Evolutionary conservation across 2,113 vertebrate species (phyloP).

Genomic region (Cochlearius cochlearius): DNA sequence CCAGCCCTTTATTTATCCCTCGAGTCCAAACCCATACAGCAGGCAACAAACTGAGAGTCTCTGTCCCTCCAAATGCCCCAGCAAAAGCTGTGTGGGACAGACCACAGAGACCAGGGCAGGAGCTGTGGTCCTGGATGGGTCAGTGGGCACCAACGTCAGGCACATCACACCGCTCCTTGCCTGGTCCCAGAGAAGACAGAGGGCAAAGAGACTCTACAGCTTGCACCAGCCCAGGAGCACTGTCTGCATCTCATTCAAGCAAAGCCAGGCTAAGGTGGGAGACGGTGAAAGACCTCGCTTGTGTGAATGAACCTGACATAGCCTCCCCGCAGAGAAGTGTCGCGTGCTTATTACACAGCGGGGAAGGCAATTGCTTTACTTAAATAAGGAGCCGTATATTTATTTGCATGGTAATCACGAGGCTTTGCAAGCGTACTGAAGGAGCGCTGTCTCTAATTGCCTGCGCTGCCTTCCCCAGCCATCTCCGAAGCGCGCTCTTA

Average conservation of each 20-base stretch:
- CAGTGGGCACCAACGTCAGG: neutral
- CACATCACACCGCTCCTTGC: neutral
- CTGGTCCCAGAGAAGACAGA: neutral
- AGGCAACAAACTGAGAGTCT: neutral
- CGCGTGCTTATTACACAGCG: neutral
- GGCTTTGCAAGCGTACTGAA: neutral
- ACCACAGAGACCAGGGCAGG: neutral
- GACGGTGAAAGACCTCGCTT: neutral
- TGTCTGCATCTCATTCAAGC: neutral
- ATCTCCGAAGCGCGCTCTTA: neutral
- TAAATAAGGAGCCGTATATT: neutral
- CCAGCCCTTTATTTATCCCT: neutral
- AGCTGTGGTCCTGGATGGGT: neutral
- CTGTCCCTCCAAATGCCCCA: neutral
- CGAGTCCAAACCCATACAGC: neutral
- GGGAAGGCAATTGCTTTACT: neutral
- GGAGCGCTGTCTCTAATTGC: neutral
- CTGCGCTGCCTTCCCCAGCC: neutral
- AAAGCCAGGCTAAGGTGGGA: neutral
- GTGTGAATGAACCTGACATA: neutral
- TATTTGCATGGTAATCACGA: neutral
- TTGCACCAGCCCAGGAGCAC: neutral
- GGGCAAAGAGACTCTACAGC: neutral
- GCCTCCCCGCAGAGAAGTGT: neutral
- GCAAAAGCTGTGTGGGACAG: neutral